Evolutionary conservation across 2,888 invertebrate genomes (phyloP), one percentile per base, ranked within the genome.

Genomic region (Trypoxylon attenuatum): DNA sequence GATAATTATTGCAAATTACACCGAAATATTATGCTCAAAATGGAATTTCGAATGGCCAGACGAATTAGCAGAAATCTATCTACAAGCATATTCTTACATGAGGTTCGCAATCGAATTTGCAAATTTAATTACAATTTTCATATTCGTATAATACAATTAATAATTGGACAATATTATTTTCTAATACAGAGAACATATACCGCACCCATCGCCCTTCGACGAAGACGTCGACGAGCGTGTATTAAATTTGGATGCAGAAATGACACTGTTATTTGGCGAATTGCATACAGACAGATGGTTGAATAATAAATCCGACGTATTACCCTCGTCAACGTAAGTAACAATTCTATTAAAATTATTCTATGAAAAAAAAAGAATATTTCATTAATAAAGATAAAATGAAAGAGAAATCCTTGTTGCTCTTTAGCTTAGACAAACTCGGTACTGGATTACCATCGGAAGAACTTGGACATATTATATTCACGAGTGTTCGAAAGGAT

Each of bases 31-130:
- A 51, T 88, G 91, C 5, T 87, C 86, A 4, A 90, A 92, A 74
- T 93, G 93, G 92, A 88, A 88, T 73, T 79, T 88, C 5, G 89
- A 89, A 65, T 94, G 94, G 94, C 92, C 94, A 0, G 86, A 89
- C 60, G 89, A 89, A 43, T 87, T 94, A 23, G 79, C 89, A 0
- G 87, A 89, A 10, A 79, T 91, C 43, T 94, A 90, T 84, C 85
- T 92, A 61, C 88, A 90, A 82, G 89, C 91, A 4, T 93, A 92
- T 76, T 87, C 89, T 71, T 90, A 89, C 69, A 90, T 89, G 61
- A 88, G 87, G 64, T 88, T n/a, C n/a, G n/a, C n/a, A 33, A 25
- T 25, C 8, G 8, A 25, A 25, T 5, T 8, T 61, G 88, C 88
- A 42, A 21, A 43, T 38, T 41, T 25, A 51, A 16, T 6, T 27